These are phyloP conservation scores for Lasioglossum villosulum DNA, from an alignment of 2,888 invertebrate species.

Conservation along the genomic window DNA sequence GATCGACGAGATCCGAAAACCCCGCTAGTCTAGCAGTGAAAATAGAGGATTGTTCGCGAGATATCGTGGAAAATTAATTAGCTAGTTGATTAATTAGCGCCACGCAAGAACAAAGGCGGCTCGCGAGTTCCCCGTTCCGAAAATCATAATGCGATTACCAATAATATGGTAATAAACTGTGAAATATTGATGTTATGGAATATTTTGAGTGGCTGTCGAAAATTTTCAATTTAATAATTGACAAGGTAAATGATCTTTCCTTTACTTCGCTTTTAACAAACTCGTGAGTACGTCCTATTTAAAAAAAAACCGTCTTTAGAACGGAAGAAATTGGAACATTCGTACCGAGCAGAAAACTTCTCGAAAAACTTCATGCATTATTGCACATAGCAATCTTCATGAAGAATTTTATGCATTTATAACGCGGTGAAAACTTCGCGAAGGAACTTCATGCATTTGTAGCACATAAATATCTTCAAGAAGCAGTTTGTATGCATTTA, in stretches of 20 bases:
- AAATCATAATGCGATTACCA: background rate
- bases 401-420: background rate
- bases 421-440: background rate
- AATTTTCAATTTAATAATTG: background rate
- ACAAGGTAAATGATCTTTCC: background rate
- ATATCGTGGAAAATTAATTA: constrained; percentile 33
- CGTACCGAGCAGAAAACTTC: background rate
- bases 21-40: background rate
- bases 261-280: background rate
- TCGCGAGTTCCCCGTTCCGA: background rate
- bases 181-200: background rate
- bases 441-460: background rate
- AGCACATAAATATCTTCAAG: background rate
- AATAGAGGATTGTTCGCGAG: background rate
- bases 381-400: background rate
- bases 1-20: background rate
- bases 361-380: background rate
- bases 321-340: background rate
- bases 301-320: too few species aligned
- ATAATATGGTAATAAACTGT: background rate
- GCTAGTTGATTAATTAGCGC: constrained; percentile 12
- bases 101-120: background rate
- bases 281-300: background rate
- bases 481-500: background rate
- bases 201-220: background rate